Evolutionary conservation across 2,888 invertebrate species (phyloP), one percentile per base, ranked within the genome.

Genomic region (Tanypteryx hageni): DNA sequence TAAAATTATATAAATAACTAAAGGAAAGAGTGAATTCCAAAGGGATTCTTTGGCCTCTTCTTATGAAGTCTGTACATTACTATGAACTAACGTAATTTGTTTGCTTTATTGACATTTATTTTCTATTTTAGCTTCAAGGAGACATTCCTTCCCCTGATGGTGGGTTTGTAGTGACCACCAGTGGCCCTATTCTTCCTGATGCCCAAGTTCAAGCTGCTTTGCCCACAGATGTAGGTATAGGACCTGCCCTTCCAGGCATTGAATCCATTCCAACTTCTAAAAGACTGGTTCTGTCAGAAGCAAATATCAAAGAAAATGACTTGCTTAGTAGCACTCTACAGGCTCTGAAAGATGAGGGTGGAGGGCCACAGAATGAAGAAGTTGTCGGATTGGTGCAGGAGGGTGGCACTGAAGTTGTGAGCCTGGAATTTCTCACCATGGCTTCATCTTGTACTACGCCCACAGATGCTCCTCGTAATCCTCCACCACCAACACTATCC

Each of bases 81-180:
- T 76, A 27, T 76, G n/a, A 18, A 13, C n/a, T 64, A 14, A 9
- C 11, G 22, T 27, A 3, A 27, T 76, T 27, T 27, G 44, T 44
- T 14, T 76, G 68, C 18, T 68, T 68, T 22, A 68, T n/a, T n/a
- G n/a, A 27, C 27, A 18, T 76, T 76, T 76, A 27, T 27, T 76
- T 4, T 10, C 18, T 16, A 61, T 61, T 89, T 14, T 44, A 89
- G 89, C 89, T 89, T 27, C 89, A 89, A 89, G 89, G 64, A 64
- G 89, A 89, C 61, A 89, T 89, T 64, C 64, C 89, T 44, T 89
- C 89, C 44, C 89, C 89, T n/a, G 44, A 44, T 68, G 89, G 89
- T 89, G 89, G 89, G 8, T 89, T 89, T 89, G 89, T 89, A 1
- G 89, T 89, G n/a, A 64, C 89, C 64, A 44, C 89, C 44, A 68